A percentile compares a stretch with the other conserved stretches of the same genome.
phyloP scores from a whole-genome alignment of 2,888 invertebrate genomes.

The Crossocerus cetratus region DNA sequence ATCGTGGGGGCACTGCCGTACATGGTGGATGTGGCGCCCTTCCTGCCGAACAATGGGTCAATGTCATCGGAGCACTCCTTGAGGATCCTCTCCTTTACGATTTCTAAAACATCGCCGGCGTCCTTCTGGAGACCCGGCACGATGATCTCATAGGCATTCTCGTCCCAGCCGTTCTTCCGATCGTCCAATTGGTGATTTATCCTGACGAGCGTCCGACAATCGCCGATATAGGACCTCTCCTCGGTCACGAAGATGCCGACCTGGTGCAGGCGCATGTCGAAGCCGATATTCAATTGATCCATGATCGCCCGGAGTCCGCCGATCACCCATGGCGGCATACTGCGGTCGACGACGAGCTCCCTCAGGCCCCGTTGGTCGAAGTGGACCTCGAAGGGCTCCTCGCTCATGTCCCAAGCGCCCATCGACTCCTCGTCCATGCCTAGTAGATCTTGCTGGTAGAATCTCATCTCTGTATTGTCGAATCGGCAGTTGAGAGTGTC shows the following conservation, averaged over 20 bases:
- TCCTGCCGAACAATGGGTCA: neutral
- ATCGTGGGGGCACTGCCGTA: neutral
- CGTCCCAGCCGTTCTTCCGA: neutral
- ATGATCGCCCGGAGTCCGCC: conserved; percentile 50
- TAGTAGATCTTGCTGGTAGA: conserved; percentile 37
- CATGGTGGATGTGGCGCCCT: neutral
- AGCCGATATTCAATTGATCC: conserved; percentile 56
- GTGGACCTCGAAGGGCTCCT: conserved; percentile 50
- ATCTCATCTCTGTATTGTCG: conserved; percentile 52
- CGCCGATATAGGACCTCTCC: conserved; percentile 54
- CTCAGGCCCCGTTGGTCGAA: conserved; percentile 55
- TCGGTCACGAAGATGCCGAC: conserved; percentile 39
- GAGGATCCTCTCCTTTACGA: conserved; percentile 44
- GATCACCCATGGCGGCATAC: conserved; percentile 36
- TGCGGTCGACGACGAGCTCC: conserved; percentile 42
- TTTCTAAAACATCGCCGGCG: conserved; percentile 33
- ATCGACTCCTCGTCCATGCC: conserved; percentile 4
- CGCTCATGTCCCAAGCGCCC: conserved; percentile 23
- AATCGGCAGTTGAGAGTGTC: conserved; percentile 34
- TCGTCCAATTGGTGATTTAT: neutral
- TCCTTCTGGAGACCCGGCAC: conserved; percentile 35
- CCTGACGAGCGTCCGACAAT: conserved; percentile 47
- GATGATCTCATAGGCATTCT: conserved; percentile 6
- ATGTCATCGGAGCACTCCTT: conserved; percentile 20
- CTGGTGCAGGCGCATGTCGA: conserved; percentile 36